Percentiles rank a stretch among this genome's conserved stretches.
These are phyloP conservation scores for Centroberyx gerrardi DNA, from an alignment of 2,797 vertebrate genomes.

Conservation along the genomic window DNA sequence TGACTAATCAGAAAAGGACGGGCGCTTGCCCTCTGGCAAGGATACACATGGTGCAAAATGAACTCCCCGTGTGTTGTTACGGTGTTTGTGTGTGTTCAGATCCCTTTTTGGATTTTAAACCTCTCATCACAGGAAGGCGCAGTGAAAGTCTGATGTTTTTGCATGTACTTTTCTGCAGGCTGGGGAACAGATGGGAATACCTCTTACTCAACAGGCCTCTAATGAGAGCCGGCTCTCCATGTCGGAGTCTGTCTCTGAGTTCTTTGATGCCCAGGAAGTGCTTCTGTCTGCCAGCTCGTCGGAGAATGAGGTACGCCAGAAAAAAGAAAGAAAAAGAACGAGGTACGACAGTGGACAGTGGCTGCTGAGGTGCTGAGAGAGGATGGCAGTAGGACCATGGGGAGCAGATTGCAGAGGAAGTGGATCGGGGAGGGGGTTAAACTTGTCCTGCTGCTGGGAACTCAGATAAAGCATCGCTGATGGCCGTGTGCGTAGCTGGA, in stretches of 20 bases:
- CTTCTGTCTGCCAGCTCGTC: slow-evolving; percentile 98
- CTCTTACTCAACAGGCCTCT: slow-evolving; percentile 95
- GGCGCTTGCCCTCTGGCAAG: slow-evolving; percentile 47
- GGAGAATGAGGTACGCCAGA: slow-evolving; percentile 90
- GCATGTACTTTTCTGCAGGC: slow-evolving; percentile 83
- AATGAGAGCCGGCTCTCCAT: slow-evolving; percentile 98
- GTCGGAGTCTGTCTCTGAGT: slow-evolving; percentile 99
- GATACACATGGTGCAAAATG: slow-evolving; percentile 50
- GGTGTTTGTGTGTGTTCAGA: slow-evolving; percentile 44
- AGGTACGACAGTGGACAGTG: slow-evolving; percentile 83
- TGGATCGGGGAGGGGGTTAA: slow-evolving; percentile 15
- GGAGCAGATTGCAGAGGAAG: slow-evolving; percentile 21
- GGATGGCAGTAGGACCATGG: background rate
- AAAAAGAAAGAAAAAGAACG: slow-evolving; percentile 47
- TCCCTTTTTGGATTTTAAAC: slow-evolving; percentile 36
- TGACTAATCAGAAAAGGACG: slow-evolving; percentile 68
- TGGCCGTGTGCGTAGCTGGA: slow-evolving; percentile 24
- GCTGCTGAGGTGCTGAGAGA: background rate
- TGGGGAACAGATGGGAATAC: slow-evolving; percentile 93
- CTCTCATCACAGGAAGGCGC: slow-evolving; percentile 35
- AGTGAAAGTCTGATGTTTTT: slow-evolving; percentile 56
- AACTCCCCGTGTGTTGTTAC: slow-evolving; percentile 34
- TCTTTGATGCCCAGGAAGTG: slow-evolving; percentile 99
- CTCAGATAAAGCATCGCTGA: slow-evolving; percentile 43
- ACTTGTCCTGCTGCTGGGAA: slow-evolving; percentile 37